A percentile compares a stretch with the other conserved stretches of the same genome.
These are phyloP conservation scores for Pristionchus pacificus DNA, from an alignment of 1,140 invertebrate species.

Conservation along the genomic window DNA sequence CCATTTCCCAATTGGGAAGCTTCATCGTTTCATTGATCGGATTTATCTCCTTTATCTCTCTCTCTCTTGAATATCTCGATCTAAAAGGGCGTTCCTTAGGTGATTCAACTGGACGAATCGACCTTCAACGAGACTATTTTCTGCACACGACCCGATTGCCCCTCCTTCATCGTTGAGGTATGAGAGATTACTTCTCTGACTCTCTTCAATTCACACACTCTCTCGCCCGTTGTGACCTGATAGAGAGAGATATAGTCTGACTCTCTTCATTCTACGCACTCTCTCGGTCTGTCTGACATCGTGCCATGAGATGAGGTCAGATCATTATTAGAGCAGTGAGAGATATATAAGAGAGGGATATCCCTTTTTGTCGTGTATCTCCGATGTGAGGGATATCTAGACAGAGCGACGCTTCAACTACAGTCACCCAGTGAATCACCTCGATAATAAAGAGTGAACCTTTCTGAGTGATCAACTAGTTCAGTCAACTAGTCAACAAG, in stretches of 20 bases:
- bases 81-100: no score
- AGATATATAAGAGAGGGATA: not conserved
- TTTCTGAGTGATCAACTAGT: no score
- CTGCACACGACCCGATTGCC: constrained; percentile 37
- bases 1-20: no score
- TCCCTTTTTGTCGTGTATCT: no score
- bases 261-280: not conserved
- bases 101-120: constrained; percentile 52
- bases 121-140: constrained; percentile 56
- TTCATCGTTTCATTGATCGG: no score
- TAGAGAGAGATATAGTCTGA: not conserved
- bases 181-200: not conserved
- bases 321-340: not conserved
- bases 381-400: no score
- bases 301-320: not conserved
- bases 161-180: constrained; percentile 51
- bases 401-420: no score
- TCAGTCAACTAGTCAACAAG: no score
- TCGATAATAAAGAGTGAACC: no score
- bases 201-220: not conserved
- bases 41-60: no score
- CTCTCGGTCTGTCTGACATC: not conserved
- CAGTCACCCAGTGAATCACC: no score
- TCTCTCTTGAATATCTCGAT: no score
- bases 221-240: not conserved